A percentile compares a stretch with the other conserved stretches of the same genome.
phyloP scores from a whole-genome alignment of 2,113 vertebrate species.

The Hystrix cristata region DNA sequence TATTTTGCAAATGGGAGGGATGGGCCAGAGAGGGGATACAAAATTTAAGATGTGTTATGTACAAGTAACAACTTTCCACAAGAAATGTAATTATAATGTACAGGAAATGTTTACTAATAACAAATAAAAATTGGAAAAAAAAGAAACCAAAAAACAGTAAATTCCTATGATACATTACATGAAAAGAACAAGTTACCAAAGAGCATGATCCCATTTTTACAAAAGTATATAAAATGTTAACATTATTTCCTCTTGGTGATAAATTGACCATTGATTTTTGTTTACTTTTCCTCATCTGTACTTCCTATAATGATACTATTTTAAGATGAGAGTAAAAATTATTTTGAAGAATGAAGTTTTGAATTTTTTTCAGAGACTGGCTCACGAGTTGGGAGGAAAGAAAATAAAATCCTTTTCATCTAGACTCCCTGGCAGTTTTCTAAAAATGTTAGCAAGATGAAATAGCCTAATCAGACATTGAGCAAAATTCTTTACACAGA shows the following conservation, averaged over 20 bases:
- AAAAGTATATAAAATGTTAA: conserved; percentile 1
- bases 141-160: no score
- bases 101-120: no score
- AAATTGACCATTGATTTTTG: neutral
- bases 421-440: neutral
- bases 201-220: neutral
- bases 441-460: conserved; percentile 67
- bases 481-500: conserved; percentile 67
- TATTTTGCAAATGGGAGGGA: no score
- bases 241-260: neutral
- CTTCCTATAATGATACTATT: conserved; percentile 42
- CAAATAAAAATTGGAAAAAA: no score
- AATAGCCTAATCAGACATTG: conserved; percentile 76
- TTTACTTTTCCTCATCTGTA: neutral
- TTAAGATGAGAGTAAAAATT: conserved; percentile 1
- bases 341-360: neutral
- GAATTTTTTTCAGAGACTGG: neutral
- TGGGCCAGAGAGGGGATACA: no score
- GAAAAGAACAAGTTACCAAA: neutral
- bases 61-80: no score
- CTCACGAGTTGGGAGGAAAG: neutral
- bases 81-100: no score
- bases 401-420: neutral
- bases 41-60: no score
- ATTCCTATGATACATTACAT: neutral